phyloP scores from a whole-genome alignment of 2,797 vertebrate genomes.

The Sciurus carolinensis region DNA sequence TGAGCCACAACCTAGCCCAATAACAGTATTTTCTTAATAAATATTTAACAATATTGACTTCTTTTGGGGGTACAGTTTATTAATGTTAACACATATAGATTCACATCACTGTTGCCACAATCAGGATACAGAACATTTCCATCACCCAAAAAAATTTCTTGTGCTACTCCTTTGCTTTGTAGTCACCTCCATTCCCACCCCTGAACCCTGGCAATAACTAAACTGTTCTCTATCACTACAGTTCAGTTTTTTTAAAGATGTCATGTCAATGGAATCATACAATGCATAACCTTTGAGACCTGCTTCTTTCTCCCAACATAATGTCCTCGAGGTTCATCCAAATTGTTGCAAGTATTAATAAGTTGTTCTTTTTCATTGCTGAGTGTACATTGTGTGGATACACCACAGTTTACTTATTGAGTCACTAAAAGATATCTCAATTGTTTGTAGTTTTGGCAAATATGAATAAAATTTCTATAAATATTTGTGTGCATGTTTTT shows the following conservation, averaged over 20 bases:
- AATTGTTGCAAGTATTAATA: background rate
- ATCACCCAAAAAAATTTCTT: background rate
- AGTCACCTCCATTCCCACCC: background rate
- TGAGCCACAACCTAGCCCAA: background rate
- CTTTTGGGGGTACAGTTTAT: background rate
- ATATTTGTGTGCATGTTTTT: background rate
- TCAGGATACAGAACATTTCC: background rate
- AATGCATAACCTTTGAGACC: background rate
- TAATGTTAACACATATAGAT: slow-evolving; percentile 26
- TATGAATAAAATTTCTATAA: background rate
- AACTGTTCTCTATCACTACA: background rate
- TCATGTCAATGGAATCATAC: background rate
- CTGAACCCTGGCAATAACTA: background rate
- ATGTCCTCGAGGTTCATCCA: background rate
- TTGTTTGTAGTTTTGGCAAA: background rate
- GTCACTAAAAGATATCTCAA: background rate
- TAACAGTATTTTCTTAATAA: slow-evolving; percentile 27
- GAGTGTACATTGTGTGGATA: background rate
- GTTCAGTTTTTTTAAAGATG: background rate
- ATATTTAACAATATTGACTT: background rate
- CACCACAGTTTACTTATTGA: background rate
- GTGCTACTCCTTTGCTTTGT: background rate
- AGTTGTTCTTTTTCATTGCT: background rate
- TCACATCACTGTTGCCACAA: background rate
- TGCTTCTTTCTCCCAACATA: background rate